Evolutionary conservation across 2,113 vertebrate genomes (phyloP), one percentile per base, ranked within the genome.

Genomic region (Muscicapa adusta): DNA sequence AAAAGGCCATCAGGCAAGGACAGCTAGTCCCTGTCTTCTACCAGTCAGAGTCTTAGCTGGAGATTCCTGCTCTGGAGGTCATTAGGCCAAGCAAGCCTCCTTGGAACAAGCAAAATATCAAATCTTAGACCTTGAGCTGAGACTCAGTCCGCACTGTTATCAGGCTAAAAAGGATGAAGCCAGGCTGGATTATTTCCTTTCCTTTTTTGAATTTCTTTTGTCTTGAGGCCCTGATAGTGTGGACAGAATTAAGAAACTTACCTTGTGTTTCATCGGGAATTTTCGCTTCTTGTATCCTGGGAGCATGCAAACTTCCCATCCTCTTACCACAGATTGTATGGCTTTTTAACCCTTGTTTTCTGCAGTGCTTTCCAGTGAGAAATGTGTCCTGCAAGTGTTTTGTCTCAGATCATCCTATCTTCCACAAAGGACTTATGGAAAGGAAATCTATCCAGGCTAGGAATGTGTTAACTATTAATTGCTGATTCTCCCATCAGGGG

Each of bases 401-500:
- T 48, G 40, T 78, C 54, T 91, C 34, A 60, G 79, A 78, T 62
- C 50, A 60, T 53, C 48, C 51, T 78, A 63, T 38, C 40, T 42
- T 81, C 61, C 47, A 38, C 45, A 57, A 60, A 71, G 60, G 29
- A 56, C 70, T 58, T 84, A 88, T 40, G 82, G 53, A 60, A 85
- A 40, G 42, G 50, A 84, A 76, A 87, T 73, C 47, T 89, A 0
- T 94, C 65, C 34, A 67, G 58, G 48, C 43, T 62, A 89, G 54
- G 80, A 91, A 91, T 78, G 72, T 74, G 47, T 94, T 87, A 93
- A 87, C 58, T 75, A 45, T 77, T 93, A 51, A 43, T 65, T 45
- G 19, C 43, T 40, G 29, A 31, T 42, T 92, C 25, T 87, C 67
- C 66, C 63, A 60, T 25, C 10, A 60, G 63, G 67, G 65, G 14